Evolutionary conservation across 2,797 vertebrate genomes (phyloP), one percentile per base, ranked within the genome.

Genomic region (Takifugu rubripes): DNA sequence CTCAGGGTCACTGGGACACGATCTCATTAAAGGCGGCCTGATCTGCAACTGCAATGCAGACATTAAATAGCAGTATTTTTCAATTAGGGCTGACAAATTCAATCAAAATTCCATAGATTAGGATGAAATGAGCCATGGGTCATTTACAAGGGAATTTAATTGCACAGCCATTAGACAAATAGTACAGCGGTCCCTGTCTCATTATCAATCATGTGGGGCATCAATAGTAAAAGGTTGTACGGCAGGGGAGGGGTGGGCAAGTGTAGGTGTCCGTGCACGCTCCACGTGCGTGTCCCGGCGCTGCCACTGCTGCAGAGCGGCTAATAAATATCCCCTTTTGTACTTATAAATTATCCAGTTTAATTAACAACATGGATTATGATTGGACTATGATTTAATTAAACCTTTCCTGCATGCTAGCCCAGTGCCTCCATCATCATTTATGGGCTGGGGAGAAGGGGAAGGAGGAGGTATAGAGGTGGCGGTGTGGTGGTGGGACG

Each of bases 91-190:
- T 92, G 96, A 96, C 95, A 95, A 97, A 98, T 98, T 96, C 95
- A 97, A 98, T 98, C 95, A 96, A 97, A 97, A 92, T 93, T 97
- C 94, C 94, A 96, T 96, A 97, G 96, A 98, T 97, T 96, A 95
- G 95, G 94, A 96, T 92, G 93, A 95, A 96, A 97, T 94, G 96
- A 96, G 95, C 94, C 96, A 91, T 92, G 95, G 94, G 94, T 96
- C 96, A 95, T 98, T 98, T 96, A 95, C 96, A 96, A 93, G 93
- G 91, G 92, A 84, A 90, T 97, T 96, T 98, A 98, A 98, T 98
- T 95, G 96, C 95, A 94, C 94, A 93, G 93, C 96, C 95, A 98
- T 98, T 97, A 98, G 95, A 97, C 94, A 97, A 97, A 96, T 96
- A 96, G 95, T 95, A 91, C 94, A 93, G 94, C 94, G 91, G 91